phyloP scores from a whole-genome alignment of 2,888 invertebrate genomes.

The Cephus sareptanus region DNA sequence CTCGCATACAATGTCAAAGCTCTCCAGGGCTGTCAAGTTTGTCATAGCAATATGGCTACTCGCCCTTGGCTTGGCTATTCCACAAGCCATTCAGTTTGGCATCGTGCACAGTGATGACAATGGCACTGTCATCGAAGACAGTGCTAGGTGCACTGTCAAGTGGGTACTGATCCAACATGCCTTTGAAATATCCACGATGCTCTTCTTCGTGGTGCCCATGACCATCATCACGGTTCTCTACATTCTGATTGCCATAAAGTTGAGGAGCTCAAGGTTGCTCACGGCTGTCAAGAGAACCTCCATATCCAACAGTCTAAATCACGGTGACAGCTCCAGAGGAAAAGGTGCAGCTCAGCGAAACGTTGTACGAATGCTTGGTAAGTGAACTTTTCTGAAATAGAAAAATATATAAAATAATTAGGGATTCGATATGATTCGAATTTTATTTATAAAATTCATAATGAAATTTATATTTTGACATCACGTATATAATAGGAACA shows the following conservation, averaged over 20 bases:
- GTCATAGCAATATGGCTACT: constrained; percentile 81
- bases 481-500: too few relatives aligned
- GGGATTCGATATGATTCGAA: too few relatives aligned
- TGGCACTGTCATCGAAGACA: constrained; percentile 64
- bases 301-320: constrained; percentile 69
- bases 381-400: constrained; percentile 55
- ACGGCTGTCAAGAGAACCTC: constrained; percentile 69
- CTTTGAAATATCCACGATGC: constrained; percentile 82
- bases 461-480: too few relatives aligned
- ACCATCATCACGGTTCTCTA: constrained; percentile 86
- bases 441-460: too few relatives aligned
- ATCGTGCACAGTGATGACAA: constrained; percentile 69
- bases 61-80: constrained; percentile 79
- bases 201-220: constrained; percentile 91
- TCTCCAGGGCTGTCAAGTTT: constrained; percentile 83
- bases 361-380: constrained; percentile 85
- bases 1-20: constrained; percentile 85
- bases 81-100: constrained; percentile 85
- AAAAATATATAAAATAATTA: too few relatives aligned
- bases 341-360: constrained; percentile 69
- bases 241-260: constrained; percentile 78
- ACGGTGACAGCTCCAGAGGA: constrained; percentile 63
- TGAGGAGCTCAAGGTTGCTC: constrained; percentile 70
- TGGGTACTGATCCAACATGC: constrained; percentile 74
- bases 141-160: constrained; percentile 73